Percentiles rank a stretch among this genome's conserved stretches.
Evolutionary conservation across 2,888 invertebrate species (phyloP).

Genomic region (Margaritifera margaritifera): DNA sequence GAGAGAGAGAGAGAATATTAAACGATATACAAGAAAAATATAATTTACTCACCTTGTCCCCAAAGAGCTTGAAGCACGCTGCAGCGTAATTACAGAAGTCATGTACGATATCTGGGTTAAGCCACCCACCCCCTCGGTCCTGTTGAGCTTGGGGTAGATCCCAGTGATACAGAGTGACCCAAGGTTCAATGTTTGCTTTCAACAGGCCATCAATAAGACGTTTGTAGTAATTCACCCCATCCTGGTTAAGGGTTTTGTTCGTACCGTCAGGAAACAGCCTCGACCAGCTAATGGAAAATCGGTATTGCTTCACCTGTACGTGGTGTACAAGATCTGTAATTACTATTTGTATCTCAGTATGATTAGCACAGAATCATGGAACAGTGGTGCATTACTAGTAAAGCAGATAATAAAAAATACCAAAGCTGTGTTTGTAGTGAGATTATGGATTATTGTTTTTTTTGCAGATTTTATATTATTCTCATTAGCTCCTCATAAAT

Average conservation of each 20-base stretch:
- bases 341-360: too few relatives aligned
- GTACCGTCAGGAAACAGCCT: constrained; percentile 80
- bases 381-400: too few relatives aligned
- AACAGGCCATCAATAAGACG: constrained; percentile 82
- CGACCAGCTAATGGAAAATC: constrained; percentile 79
- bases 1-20: too few relatives aligned
- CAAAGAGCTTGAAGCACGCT: not conserved
- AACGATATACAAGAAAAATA: too few relatives aligned
- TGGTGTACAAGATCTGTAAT: too few relatives aligned
- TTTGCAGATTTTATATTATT: too few relatives aligned
- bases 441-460: too few relatives aligned
- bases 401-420: too few relatives aligned
- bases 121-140: constrained; percentile 70
- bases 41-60: too few relatives aligned
- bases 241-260: constrained; percentile 76
- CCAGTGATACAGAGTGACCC: constrained; percentile 75
- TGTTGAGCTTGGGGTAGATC: constrained; percentile 70
- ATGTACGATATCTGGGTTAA: constrained; percentile 29
- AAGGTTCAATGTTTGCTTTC: constrained; percentile 76
- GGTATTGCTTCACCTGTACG: constrained; percentile 41
- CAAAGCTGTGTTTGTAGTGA: too few relatives aligned
- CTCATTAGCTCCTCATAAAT: too few relatives aligned
- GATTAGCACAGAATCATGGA: too few relatives aligned
- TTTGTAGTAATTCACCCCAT: constrained; percentile 84
- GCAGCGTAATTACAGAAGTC: constrained; percentile 10